These are phyloP conservation scores for Emydocephalus ijimae DNA, from an alignment of 2,113 vertebrate genomes.

Conservation along the genomic window DNA sequence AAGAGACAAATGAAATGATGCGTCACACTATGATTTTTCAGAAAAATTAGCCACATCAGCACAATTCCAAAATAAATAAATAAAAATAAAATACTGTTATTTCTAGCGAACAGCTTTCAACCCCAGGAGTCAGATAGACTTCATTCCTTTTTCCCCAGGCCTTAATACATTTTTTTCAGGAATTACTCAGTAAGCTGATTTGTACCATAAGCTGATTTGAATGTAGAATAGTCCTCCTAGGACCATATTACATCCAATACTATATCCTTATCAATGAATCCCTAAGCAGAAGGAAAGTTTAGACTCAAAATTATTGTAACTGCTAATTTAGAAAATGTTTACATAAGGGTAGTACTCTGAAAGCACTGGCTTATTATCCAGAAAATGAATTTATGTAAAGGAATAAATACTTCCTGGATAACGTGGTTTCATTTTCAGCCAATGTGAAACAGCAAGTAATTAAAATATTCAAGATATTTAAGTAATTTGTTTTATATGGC, in stretches of 20 bases:
- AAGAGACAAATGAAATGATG: background rate
- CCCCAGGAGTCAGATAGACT: background rate
- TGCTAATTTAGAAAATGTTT: background rate
- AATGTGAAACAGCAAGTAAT: background rate
- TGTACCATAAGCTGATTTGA: background rate
- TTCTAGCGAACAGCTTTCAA: background rate
- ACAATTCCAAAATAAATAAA: background rate
- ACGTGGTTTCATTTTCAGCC: background rate
- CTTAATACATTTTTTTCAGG: background rate
- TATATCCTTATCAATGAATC: background rate
- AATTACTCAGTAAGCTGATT: background rate
- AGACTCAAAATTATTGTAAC: background rate
- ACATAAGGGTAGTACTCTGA: background rate
- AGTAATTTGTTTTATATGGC: background rate
- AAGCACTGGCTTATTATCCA: background rate
- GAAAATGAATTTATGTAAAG: background rate
- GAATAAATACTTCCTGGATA: background rate
- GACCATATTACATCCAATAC: background rate
- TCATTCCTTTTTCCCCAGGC: background rate
- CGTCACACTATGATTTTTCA: background rate
- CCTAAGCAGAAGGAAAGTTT: background rate
- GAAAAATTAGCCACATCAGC: background rate
- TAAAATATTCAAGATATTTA: background rate
- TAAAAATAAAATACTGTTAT: background rate
- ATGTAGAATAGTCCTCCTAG: background rate